Percentiles rank a stretch among this genome's conserved stretches.
phyloP scores from a whole-genome alignment of 2,113 vertebrate genomes.

The Muntiacus reevesi region DNA sequence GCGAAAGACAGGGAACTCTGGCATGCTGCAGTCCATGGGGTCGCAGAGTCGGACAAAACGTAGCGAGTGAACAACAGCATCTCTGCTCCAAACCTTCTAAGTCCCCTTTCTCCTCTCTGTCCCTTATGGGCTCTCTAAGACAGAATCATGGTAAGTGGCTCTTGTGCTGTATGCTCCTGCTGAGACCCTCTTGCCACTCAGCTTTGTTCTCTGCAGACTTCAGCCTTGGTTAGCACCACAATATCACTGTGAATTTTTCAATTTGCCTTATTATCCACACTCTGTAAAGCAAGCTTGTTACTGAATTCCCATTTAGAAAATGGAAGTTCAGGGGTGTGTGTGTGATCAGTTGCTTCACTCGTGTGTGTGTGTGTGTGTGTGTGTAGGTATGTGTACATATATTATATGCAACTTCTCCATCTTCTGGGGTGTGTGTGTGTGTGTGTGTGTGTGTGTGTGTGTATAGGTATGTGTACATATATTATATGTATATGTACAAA shows the following conservation, averaged over 20 bases:
- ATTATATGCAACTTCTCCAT: neutral
- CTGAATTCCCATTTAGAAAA: neutral
- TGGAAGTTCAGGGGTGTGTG: neutral
- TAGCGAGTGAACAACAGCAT: neutral
- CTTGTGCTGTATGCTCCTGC: rapidly evolving
- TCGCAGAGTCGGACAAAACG: no score
- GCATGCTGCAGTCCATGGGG: no score
- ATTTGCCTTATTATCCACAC: neutral
- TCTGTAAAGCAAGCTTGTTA: neutral
- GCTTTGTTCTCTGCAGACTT: neutral
- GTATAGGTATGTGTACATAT: no score
- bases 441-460: neutral
- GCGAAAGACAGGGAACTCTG: no score
- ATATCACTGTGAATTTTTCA: neutral
- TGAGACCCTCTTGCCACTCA: neutral
- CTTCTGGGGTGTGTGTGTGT: no score
- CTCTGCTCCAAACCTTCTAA: neutral
- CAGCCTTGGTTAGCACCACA: neutral
- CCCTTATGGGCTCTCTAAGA: no score
- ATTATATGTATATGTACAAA: no score
- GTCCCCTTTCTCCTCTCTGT: neutral
- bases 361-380: no score
- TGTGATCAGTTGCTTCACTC: no score
- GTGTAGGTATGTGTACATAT: no score
- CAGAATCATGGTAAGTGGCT: neutral